Evolutionary conservation across 53 echinoderm and acorn worm species (phyloP), one percentile per base, ranked within the genome.

Genomic region (Zoroaster sp.): DNA sequence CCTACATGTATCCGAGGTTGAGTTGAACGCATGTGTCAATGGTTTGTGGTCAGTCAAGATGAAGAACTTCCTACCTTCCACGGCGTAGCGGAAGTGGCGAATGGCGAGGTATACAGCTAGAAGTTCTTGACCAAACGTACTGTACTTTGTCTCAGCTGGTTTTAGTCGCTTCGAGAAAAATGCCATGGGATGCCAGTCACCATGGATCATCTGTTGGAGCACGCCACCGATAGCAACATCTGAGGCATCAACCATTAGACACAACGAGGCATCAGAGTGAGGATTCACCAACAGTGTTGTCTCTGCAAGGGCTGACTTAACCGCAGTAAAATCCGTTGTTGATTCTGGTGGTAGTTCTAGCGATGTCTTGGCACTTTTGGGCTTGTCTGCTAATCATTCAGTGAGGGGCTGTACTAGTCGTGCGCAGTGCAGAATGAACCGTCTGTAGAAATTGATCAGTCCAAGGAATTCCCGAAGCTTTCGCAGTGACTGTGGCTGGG

Each of bases 261-360:
- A n/a, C n/a, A n/a, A n/a, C n/a, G n/a, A n/a, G 32, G 36, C 35
- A 40, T 90, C 66, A 12, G 38, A 28, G 32, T 74, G 7, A 3
- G 90, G 90, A 67, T 90, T 44, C 10, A 73, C 49, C 8, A 90
- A 43, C 47, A 83, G 33, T 11, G 85, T 75, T 18, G 33, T 59
- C 7, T 66, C 40, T 21, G 81, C 54, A 9, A 81, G 52, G n/a
- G 17, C n/a, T 51, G 52, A 15, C n/a, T 51, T 51, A n/a, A n/a
- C 7, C n/a, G 15, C n/a, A 15, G 15, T 15, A 51, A 51, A 51
- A n/a, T n/a, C n/a, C n/a, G 52, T n/a, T 51, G 15, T 15, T 51
- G n/a, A 51, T 18, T 15, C 52, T 51, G 52, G 15, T 18, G 15
- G 17, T 18, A n/a, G n/a, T n/a, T n/a, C 3, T 15, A 51, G 52